Evolutionary conservation across 2,113 vertebrate genomes (phyloP).

Genomic region (Xyrauchen texanus): DNA sequence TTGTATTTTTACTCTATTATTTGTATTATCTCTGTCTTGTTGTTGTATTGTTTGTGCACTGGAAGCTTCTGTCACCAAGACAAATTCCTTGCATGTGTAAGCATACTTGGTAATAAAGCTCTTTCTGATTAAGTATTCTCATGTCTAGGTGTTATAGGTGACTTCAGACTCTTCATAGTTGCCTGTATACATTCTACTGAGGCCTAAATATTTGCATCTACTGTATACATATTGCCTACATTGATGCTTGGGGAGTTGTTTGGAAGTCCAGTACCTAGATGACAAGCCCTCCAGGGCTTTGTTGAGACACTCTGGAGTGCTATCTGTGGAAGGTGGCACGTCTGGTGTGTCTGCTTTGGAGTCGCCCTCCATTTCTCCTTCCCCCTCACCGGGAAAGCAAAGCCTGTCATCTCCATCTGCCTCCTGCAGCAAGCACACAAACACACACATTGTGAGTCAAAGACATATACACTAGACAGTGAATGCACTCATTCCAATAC

Average conservation of each 20-base stretch:
- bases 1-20: too few species aligned
- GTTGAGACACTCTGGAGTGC: constrained; percentile 93
- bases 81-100: too few species aligned
- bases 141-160: neutral
- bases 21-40: too few species aligned
- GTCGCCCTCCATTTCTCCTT: constrained; percentile 80
- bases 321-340: constrained; percentile 80
- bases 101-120: too few species aligned
- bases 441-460: neutral
- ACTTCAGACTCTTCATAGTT: neutral
- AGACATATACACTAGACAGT: neutral
- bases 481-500: neutral
- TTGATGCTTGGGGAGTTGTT: neutral
- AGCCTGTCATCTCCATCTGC: constrained; percentile 83
- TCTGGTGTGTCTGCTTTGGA: constrained; percentile 78
- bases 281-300: constrained; percentile 91
- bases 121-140: too few species aligned
- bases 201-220: neutral
- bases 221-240: neutral
- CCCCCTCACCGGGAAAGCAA: constrained; percentile 69
- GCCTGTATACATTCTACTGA: neutral
- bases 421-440: constrained; percentile 74
- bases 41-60: too few species aligned
- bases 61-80: too few species aligned
- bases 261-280: constrained; percentile 79